Evolutionary conservation across 1,140 invertebrate genomes (phyloP).

Genomic region (Lepidurus apus): DNA sequence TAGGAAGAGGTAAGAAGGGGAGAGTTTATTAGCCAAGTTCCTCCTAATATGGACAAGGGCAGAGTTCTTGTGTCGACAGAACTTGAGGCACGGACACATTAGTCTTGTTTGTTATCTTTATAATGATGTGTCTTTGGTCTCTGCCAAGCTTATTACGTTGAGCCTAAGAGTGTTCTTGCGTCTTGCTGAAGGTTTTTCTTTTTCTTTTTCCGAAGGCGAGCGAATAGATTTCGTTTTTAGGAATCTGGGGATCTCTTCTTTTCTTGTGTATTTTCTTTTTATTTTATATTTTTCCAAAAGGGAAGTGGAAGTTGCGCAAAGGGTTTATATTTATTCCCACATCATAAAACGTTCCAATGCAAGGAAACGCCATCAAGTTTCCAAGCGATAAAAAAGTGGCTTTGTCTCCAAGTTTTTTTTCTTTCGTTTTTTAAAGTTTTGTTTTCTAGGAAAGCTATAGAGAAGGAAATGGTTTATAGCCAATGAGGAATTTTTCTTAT

Average conservation of each 20-base stretch:
- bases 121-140: background rate
- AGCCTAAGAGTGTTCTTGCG: background rate
- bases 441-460: too few species aligned
- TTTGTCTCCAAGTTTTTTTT: background rate
- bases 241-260: background rate
- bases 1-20: background rate
- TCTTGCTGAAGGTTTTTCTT: background rate
- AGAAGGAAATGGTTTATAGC: conserved; percentile 11
- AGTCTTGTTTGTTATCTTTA: conserved; percentile 22
- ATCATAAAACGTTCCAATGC: conserved; percentile 15
- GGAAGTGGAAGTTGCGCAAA: background rate
- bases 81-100: background rate
- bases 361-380: conserved; percentile 14
- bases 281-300: background rate
- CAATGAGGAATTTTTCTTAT: background rate
- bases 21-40: conserved; percentile 5
- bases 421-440: background rate
- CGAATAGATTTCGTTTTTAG: background rate
- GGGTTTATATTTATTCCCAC: conserved; percentile 18
- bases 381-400: background rate
- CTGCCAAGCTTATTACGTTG: conserved; percentile 1
- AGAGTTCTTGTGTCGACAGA: background rate
- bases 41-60: conserved; percentile 1
- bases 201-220: background rate
- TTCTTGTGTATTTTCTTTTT: background rate